These are phyloP conservation scores for Catalaphyllia jardinei DNA, from an alignment of 64 coral and sea anemone species.

Conservation along the genomic window DNA sequence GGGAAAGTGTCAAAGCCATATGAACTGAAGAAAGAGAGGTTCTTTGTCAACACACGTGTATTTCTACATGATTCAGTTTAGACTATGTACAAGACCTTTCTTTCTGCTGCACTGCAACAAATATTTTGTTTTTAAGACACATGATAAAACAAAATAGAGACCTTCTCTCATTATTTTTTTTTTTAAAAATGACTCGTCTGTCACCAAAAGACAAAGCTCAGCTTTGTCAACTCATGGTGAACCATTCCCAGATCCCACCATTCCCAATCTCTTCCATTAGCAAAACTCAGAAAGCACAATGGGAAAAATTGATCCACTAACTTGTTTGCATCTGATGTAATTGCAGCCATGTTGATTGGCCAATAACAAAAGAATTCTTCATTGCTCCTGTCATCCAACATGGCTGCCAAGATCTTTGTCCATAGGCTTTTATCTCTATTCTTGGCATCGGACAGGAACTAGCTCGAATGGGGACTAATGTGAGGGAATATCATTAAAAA, in stretches of 20 bases:
- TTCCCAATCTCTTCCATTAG: background rate
- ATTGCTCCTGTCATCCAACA: no score
- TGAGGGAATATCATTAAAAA: no score
- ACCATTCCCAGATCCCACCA: background rate
- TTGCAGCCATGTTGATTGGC: no score
- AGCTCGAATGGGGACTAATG: no score
- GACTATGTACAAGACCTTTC: slow-evolving; percentile 29
- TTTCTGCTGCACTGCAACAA: slow-evolving; percentile 38
- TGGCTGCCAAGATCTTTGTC: no score
- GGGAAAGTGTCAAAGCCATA: background rate
- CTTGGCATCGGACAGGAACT: no score
- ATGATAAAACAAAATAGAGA: background rate
- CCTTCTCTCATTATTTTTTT: background rate
- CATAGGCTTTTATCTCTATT: no score
- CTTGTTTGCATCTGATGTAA: no score
- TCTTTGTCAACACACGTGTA: background rate
- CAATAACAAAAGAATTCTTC: no score
- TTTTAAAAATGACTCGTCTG: background rate
- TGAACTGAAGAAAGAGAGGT: background rate
- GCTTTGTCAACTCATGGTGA: background rate
- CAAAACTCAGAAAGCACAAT: background rate
- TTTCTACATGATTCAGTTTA: background rate
- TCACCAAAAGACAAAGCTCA: background rate
- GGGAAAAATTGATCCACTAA: background rate
- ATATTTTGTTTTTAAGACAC: background rate